Evolutionary conservation across 2,888 invertebrate genomes (phyloP).

Genomic region (Anthophora plumipes): DNA sequence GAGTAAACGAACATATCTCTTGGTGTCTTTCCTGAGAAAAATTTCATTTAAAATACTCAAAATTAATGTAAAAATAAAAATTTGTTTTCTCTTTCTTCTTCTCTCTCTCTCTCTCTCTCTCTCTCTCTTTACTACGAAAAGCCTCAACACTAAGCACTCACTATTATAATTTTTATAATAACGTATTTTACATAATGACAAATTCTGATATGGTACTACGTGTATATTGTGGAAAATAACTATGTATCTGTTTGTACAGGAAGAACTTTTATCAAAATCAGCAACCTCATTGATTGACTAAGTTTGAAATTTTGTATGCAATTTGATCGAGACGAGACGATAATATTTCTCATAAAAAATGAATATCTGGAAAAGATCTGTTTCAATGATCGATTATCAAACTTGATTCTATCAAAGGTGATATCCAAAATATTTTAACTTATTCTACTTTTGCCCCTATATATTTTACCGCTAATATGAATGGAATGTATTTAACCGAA

Average conservation of each 20-base stretch:
- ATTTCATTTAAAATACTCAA: constrained; percentile 23
- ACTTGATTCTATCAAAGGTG: constrained; percentile 57
- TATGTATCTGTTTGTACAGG: constrained; percentile 61
- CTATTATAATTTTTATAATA: constrained; percentile 31
- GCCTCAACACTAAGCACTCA: constrained; percentile 30
- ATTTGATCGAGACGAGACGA: constrained; percentile 40
- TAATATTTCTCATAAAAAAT: constrained; percentile 45
- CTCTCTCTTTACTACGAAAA: constrained; percentile 12
- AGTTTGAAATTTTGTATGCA: constrained; percentile 43
- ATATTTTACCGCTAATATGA: constrained; percentile 57
- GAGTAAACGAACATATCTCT: constrained; percentile 11
- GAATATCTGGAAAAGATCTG: constrained; percentile 50
- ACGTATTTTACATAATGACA: constrained; percentile 42
- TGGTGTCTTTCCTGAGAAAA: constrained; percentile 16
- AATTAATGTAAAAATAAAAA: constrained; percentile 27
- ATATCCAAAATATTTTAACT: constrained; percentile 71
- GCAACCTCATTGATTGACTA: constrained; percentile 60
- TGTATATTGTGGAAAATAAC: constrained; percentile 63
- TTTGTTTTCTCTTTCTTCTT: not conserved
- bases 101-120: not conserved
- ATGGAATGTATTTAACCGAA: constrained; percentile 50
- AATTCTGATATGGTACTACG: constrained; percentile 57
- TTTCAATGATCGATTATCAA: constrained; percentile 51
- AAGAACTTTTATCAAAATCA: constrained; percentile 63
- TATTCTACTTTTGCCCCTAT: constrained; percentile 64